Percentiles rank a stretch among this genome's conserved stretches.
These are phyloP conservation scores for Hypomecis atomaria DNA, from an alignment of 2,888 invertebrate genomes.

Conservation along the genomic window DNA sequence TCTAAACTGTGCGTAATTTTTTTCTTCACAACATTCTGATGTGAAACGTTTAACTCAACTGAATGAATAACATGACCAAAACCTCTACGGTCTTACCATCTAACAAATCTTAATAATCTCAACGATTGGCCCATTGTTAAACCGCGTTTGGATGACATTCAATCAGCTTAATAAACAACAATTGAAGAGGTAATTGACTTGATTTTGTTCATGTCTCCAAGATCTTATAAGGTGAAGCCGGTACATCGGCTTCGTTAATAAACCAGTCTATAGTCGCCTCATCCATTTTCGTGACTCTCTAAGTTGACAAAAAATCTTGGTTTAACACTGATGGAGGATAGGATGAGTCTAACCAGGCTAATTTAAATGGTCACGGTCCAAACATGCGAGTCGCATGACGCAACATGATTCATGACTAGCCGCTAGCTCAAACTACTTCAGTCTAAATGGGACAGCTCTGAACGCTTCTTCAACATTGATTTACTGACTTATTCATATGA, in stretches of 20 bases:
- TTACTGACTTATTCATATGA: conserved; percentile 13
- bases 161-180: conserved; percentile 64
- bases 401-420: conserved; percentile 40
- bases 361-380: conserved; percentile 45
- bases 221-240: conserved; percentile 58
- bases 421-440: conserved; percentile 31
- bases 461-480: conserved; percentile 27
- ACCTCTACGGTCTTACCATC: not conserved
- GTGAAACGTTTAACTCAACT: not conserved
- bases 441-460: conserved; percentile 29
- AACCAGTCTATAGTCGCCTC: conserved; percentile 43
- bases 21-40: not conserved
- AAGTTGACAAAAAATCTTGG: conserved; percentile 51
- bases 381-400: conserved; percentile 45
- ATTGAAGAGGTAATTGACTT: conserved; percentile 60
- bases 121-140: conserved; percentile 44
- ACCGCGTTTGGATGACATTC: conserved; percentile 53
- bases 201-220: conserved; percentile 54
- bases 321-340: conserved; percentile 40
- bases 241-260: conserved; percentile 47
- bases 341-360: conserved; percentile 43
- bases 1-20: no score
- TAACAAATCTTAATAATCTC: conserved; percentile 36
- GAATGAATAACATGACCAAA: conserved; percentile 4
- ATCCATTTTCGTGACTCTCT: conserved; percentile 45